phyloP scores from a whole-genome alignment of 2,888 invertebrate species.

The Aspidiotus rigidus region DNA sequence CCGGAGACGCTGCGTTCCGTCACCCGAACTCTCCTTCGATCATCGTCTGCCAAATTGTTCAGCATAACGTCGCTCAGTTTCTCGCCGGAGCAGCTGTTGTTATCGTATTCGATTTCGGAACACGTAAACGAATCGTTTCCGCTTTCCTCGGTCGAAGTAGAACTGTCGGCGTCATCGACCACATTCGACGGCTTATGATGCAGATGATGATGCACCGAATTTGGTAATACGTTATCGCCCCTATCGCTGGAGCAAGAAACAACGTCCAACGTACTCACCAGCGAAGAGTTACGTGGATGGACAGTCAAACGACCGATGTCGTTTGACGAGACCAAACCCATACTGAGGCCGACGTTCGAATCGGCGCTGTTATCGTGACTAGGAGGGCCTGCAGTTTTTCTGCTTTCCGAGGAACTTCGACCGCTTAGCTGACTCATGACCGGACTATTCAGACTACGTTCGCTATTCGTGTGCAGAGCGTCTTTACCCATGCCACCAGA shows the following conservation, averaged over 20 bases:
- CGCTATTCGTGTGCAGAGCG: conserved; percentile 81
- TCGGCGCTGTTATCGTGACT: conserved; percentile 49
- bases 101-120: conserved; percentile 94
- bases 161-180: conserved; percentile 46
- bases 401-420: conserved; percentile 69
- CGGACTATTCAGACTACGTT: conserved; percentile 81
- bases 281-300: conserved; percentile 75
- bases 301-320: conserved; percentile 31
- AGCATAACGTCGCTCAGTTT: conserved; percentile 58
- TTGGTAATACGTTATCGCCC: conserved; percentile 37
- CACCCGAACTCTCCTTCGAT: conserved; percentile 46
- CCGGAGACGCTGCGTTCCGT: conserved; percentile 21
- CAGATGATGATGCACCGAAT: conserved; percentile 52
- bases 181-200: conserved; percentile 47
- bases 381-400: conserved; percentile 58
- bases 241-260: conserved; percentile 67
- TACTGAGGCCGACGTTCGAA: conserved; percentile 54
- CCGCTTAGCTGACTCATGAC: conserved; percentile 86
- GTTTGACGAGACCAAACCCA: conserved; percentile 48
- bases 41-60: conserved; percentile 48
- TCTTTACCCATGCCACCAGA: conserved; percentile 82
- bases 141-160: conserved; percentile 83
- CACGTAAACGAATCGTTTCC: conserved; percentile 96
- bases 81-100: conserved; percentile 72
- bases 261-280: conserved; percentile 77